These are phyloP conservation scores for Melitaea cinxia DNA, from an alignment of 1,140 invertebrate genomes.

Conservation along the genomic window DNA sequence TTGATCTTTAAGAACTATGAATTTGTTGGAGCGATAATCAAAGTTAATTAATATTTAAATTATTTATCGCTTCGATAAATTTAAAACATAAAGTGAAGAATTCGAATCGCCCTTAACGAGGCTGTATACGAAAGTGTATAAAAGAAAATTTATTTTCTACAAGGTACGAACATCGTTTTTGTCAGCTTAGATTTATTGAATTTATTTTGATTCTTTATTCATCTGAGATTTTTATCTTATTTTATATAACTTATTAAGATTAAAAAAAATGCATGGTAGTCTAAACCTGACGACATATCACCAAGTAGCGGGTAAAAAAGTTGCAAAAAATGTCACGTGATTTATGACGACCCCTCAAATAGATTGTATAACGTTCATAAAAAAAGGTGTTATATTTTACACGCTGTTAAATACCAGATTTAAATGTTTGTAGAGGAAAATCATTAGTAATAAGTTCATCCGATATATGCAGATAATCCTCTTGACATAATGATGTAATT, in stretches of 20 bases:
- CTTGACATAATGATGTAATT: not conserved
- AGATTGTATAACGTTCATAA: not conserved
- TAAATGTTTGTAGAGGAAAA: not conserved
- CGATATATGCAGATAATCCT: constrained; percentile 1
- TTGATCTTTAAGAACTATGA: constrained; percentile 25
- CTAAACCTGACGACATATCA: too few species aligned
- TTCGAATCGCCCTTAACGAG: not conserved
- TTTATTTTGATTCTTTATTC: too few species aligned
- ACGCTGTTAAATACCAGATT: not conserved
- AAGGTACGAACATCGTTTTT: too few species aligned
- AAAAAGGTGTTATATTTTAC: not conserved
- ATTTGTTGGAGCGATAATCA: not conserved
- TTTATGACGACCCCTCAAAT: too few species aligned
- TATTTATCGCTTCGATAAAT: not conserved
- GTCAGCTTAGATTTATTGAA: too few species aligned
- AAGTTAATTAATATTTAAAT: not conserved
- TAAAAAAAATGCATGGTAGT: too few species aligned
- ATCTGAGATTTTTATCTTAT: too few species aligned
- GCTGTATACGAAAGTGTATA: too few species aligned
- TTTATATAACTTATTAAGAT: too few species aligned
- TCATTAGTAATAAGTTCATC: constrained; percentile 6
- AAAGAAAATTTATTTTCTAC: too few species aligned
- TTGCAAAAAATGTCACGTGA: too few species aligned
- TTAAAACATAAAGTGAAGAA: not conserved
- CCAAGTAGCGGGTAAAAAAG: too few species aligned